Conservation (phyloP, 2,113 vertebrate species). For the Mohoua ochrocephala region DNA sequence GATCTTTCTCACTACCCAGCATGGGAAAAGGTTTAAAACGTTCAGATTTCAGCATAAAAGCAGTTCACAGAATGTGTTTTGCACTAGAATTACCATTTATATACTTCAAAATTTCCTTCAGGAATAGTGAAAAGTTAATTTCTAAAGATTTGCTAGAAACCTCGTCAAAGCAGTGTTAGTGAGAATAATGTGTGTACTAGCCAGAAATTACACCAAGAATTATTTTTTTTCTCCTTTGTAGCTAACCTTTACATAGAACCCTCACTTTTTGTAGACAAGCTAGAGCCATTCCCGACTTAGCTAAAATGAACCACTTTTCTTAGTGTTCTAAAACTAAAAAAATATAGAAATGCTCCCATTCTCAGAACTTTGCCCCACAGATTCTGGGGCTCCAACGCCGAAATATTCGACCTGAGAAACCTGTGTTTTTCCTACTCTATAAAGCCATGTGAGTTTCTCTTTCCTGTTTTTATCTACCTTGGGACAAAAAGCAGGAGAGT, state of each 20-base stretch:
- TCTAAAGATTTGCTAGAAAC: neutral
- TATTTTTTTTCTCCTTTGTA: neutral
- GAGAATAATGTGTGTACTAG: neutral
- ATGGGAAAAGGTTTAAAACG: constrained; percentile 60
- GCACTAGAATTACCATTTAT: neutral
- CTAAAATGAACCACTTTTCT: neutral
- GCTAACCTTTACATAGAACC: neutral
- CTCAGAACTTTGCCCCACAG: neutral
- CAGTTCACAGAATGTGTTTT: constrained; percentile 37
- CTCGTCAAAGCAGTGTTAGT: neutral
- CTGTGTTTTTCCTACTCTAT: neutral
- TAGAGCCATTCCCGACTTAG: neutral
- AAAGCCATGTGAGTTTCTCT: neutral
- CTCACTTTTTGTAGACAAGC: neutral
- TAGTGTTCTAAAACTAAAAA: neutral
- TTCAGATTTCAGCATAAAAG: constrained; percentile 73
- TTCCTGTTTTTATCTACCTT: neutral
- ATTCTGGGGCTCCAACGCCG: neutral
- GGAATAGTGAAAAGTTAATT: constrained; percentile 10
- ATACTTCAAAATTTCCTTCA: constrained; percentile 54
- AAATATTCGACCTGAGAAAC: neutral
- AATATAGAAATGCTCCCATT: neutral
- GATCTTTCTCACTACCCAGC: constrained; percentile 79
- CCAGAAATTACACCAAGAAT: neutral
- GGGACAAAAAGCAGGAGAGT: neutral